A percentile compares a stretch with the other conserved stretches of the same genome.
Evolutionary conservation across 2,113 vertebrate genomes (phyloP).

Genomic region (Rhagologus leucostigma): DNA sequence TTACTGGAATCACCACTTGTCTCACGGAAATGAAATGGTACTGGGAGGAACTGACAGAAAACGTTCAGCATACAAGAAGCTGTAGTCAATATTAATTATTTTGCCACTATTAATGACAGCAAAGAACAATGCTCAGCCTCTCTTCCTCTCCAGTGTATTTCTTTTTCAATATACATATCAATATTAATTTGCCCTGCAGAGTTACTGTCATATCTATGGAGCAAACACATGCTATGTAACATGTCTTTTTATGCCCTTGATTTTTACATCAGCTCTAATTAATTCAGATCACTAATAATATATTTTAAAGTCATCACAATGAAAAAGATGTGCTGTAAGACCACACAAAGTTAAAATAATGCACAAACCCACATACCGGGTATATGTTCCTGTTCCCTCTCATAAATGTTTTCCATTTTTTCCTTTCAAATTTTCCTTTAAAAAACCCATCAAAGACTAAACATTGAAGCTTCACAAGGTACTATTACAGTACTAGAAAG

Average conservation of each 20-base stretch:
- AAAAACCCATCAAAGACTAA: not conserved
- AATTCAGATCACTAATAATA: constrained; percentile 19
- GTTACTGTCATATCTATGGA: constrained; percentile 26
- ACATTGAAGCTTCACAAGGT: not conserved
- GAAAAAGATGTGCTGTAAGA: not conserved
- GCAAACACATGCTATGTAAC: not conserved
- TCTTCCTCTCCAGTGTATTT: not conserved
- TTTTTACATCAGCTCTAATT: constrained; percentile 31
- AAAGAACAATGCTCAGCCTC: not conserved
- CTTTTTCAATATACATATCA: constrained; percentile 21
- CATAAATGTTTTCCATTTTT: not conserved
- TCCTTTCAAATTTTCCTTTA: not conserved
- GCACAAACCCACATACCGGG: not conserved
- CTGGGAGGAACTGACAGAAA: not conserved
- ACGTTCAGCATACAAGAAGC: not conserved
- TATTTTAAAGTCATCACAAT: not conserved
- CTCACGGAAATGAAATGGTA: not conserved
- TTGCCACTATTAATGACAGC: not conserved
- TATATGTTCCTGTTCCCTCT: not conserved
- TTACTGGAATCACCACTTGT: not conserved
- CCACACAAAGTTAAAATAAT: not conserved
- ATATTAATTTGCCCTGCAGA: constrained; percentile 38
- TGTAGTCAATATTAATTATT: not conserved
- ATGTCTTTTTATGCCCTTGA: constrained; percentile 12
- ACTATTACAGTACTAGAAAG: not conserved